A percentile compares a stretch with the other conserved stretches of the same genome.
These are phyloP conservation scores for Phasia obesa DNA, from an alignment of 2,888 invertebrate species.

Conservation along the genomic window DNA sequence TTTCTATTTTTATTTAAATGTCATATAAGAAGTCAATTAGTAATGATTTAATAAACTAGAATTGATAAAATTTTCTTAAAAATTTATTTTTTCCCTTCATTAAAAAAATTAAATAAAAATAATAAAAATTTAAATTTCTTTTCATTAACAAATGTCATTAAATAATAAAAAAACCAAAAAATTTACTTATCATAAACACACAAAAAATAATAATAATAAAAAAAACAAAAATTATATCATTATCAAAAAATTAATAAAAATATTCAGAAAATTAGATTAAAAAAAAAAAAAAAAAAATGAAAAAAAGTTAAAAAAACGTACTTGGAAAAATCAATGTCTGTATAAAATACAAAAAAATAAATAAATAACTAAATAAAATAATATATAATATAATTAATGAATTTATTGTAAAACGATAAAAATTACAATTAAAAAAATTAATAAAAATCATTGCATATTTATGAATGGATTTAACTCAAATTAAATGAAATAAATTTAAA, in stretches of 20 bases:
- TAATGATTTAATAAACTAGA: constrained; percentile 6
- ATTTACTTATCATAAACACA: neutral
- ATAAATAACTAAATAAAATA: constrained; percentile 13
- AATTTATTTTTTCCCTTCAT: neutral
- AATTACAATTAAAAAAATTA: constrained; percentile 60
- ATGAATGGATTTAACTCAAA: constrained; percentile 72
- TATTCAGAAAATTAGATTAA: neutral
- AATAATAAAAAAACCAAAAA: too few relatives aligned
- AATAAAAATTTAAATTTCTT: too few relatives aligned
- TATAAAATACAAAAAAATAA: constrained; percentile 64
- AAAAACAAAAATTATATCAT: constrained; percentile 19
- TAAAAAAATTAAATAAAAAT: too few relatives aligned
- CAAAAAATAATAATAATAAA: neutral
- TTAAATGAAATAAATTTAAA: constrained; percentile 61
- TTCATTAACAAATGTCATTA: too few relatives aligned
- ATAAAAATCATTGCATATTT: constrained; percentile 69
- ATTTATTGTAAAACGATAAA: constrained; percentile 68
- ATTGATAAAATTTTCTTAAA: neutral
- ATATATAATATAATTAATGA: constrained; percentile 38
- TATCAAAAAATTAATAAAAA: constrained; percentile 20
- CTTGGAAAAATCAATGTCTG: constrained; percentile 55
- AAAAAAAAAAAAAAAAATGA: constrained; percentile 30
- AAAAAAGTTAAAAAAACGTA: constrained; percentile 8
- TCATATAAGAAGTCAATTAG: constrained; percentile 33
- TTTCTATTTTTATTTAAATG: constrained; percentile 4